Base-by-base conservation (phyloP, 2,888 invertebrate species). In the Lepas anatifera region DNA sequence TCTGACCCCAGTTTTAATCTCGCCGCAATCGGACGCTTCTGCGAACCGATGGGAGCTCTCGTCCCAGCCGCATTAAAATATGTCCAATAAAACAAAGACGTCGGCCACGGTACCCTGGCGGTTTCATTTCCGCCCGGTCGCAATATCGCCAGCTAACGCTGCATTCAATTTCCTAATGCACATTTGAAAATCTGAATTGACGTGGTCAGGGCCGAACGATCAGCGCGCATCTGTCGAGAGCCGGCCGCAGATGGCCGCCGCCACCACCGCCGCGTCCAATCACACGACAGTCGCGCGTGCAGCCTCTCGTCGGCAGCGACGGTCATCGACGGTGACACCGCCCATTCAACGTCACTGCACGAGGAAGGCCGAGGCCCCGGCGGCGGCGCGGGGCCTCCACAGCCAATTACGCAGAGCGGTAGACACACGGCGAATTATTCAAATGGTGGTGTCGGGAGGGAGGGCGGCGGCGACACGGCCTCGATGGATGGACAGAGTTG, bases 41-140 rank as follows among this genome's bases (percentile, higher is more conserved):
- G 18, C 58, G 58, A 58, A 58, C 58, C 58, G 58, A 58, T 58
- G 16, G 58, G 29, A 11, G 16, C 29, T 22, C 16, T 11, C 58
- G 58, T 22, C 22, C 22, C 58, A 35, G 6, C 58, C 58, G 58
- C 58, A 58, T 58, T 58, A 58, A 58, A 58, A 58, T 58, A 58
- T 58, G 58, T 58, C 58, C 58, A 35, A 58, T 58, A 58, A 58
- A 58, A 58, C 58, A 58, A 58, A 58, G 58, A 58, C 58, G 58
- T 58, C 25, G 22, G 32, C 58, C 58, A 58, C 32, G 22, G 58
- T 58, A 35, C 58, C 22, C 58, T 58, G 8, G 58, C 25, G 58
- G 58, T 58, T 58, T 58, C 58, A 58, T 58, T 58, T 58, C 58
- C 58, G 58, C 58, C 58, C 32, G 22, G 8, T 13, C 58, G 58